These are phyloP conservation scores for Sialis fuliginosa DNA, from an alignment of 2,888 invertebrate species.

Conservation along the genomic window DNA sequence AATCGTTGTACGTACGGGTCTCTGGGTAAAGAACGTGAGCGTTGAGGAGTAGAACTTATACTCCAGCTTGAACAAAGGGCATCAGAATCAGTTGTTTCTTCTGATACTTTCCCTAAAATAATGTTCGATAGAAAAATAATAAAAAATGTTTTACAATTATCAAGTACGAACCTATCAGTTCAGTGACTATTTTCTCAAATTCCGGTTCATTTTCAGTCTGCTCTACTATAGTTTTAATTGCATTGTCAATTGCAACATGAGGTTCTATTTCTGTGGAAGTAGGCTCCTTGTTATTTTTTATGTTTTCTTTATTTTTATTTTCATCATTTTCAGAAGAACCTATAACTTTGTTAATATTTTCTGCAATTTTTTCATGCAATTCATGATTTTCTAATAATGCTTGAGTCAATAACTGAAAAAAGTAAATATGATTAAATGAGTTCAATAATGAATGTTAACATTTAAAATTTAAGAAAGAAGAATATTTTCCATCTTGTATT, in stretches of 20 bases:
- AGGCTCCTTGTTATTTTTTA: slow-evolving; percentile 9
- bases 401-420: slow-evolving; percentile 24
- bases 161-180: slow-evolving; percentile 22
- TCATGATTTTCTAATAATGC: slow-evolving; percentile 29
- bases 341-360: slow-evolving; percentile 29
- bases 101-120: neutral
- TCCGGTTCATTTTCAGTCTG: slow-evolving; percentile 31
- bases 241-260: slow-evolving; percentile 9
- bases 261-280: neutral
- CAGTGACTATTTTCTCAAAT: slow-evolving; percentile 28
- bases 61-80: slow-evolving; percentile 6
- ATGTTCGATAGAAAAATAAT: too few species aligned
- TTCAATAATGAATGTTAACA: neutral
- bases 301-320: slow-evolving; percentile 11
- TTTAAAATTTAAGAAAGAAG: neutral
- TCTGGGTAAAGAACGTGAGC: slow-evolving; percentile 6
- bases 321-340: too few species aligned
- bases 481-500: neutral
- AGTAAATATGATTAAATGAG: neutral
- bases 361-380: slow-evolving; percentile 32
- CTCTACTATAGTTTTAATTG: slow-evolving; percentile 29
- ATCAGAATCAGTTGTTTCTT: slow-evolving; percentile 8
- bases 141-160: neutral
- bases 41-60: slow-evolving; percentile 8
- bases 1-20: slow-evolving; percentile 1